Evolutionary conservation across 2,797 vertebrate species (phyloP), one percentile per base, ranked within the genome.

Genomic region (Anguilla megastoma): DNA sequence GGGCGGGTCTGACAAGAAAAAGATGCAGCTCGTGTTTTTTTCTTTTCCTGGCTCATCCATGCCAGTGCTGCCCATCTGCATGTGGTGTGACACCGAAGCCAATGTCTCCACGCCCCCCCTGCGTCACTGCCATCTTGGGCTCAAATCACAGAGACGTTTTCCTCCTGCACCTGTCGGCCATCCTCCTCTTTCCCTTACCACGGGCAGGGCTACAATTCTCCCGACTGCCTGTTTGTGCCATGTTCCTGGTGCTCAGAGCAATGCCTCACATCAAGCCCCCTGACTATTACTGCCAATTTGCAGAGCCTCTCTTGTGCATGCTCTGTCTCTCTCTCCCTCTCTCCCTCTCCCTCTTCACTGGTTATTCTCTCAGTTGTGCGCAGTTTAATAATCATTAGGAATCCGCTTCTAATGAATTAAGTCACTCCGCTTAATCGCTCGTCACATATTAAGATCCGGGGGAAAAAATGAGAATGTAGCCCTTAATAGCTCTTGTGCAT

Each of bases 321-420:
- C 27, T 36, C 87, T 63, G 24, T 86, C 84, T 82, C 52, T 63
- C 74, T 82, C n/a, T 83, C 74, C 83, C 84, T 90, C 88, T 90
- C 92, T 90, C 91, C 85, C 88, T 87, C 86, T 89, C 84, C 41
- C 45, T 89, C 88, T 84, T 93, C 93, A 69, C 89, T 89, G 91
- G 94, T 95, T 94, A 93, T 93, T 92, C 88, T 91, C 93, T 93
- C 92, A 94, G 92, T 93, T 93, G 92, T 93, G 91, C 90, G 91
- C 92, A 94, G 93, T 95, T 95, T 95, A 95, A 95, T 95, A 95
- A 94, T 95, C 94, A 95, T 95, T 94, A 95, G 93, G 93, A 95
- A 89, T 48, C 88, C 89, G 90, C 90, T 92, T 91, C 91, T 94
- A 95, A 95, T 96, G 93, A 96, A 96, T 96, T 93, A 95, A 96